phyloP scores from a whole-genome alignment of 2,888 invertebrate species.

The Aradus depressus region DNA sequence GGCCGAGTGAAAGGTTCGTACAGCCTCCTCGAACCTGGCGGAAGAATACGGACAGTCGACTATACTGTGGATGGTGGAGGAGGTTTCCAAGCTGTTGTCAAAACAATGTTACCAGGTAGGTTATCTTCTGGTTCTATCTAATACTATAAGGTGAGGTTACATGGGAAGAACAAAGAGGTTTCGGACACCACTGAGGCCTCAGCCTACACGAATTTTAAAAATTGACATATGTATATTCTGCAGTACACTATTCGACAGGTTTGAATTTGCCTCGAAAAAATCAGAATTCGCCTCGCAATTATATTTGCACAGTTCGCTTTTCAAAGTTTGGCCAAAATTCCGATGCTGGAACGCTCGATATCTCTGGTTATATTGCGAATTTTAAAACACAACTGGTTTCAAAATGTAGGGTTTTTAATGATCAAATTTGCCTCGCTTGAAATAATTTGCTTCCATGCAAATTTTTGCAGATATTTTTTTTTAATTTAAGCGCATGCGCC shows the following conservation, averaged over 20 bases:
- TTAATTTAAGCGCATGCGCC: too few species aligned
- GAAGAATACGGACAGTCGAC: slow-evolving; percentile 33
- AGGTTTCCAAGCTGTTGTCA: slow-evolving; percentile 34
- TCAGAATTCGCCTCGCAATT: not conserved
- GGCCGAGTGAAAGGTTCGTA: slow-evolving; percentile 34
- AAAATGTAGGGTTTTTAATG: too few species aligned
- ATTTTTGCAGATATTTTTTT: not conserved
- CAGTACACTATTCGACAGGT: too few species aligned
- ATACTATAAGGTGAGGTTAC: not conserved
- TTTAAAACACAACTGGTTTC: too few species aligned
- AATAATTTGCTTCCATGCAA: too few species aligned
- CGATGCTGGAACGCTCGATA: too few species aligned
- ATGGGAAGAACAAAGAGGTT: not conserved
- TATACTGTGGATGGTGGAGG: slow-evolving; percentile 33
- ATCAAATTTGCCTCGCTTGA: too few species aligned
- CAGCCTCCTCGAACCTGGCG: slow-evolving; percentile 33
- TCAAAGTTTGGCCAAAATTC: too few species aligned
- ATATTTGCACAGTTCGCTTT: too few species aligned
- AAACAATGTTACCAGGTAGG: slow-evolving; percentile 31
- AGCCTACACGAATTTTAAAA: not conserved
- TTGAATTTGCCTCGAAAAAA: not conserved
- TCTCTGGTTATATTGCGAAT: too few species aligned
- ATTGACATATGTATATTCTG: too few species aligned
- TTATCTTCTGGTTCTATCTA: not conserved
- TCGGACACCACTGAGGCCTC: not conserved